These are phyloP conservation scores for Oreochromis niloticus DNA, from an alignment of 2,113 vertebrate genomes.

Conservation along the genomic window DNA sequence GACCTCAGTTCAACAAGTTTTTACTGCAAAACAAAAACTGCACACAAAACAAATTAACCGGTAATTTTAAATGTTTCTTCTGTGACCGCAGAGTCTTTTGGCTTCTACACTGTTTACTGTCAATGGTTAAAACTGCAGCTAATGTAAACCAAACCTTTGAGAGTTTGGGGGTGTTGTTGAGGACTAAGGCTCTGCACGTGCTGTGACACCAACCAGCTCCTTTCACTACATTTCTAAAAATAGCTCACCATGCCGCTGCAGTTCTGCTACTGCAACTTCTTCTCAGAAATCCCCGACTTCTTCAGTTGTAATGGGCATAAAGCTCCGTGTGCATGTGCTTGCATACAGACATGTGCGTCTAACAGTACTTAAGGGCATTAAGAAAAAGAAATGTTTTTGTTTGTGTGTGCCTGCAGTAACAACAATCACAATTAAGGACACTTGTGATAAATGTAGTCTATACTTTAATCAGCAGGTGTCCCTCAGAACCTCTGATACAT, in stretches of 20 bases:
- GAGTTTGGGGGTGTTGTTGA: neutral
- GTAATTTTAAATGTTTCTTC: neutral
- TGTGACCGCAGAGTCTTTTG: neutral
- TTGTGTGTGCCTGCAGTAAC: neutral
- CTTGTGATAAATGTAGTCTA: slow-evolving; percentile 1
- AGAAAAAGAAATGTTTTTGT: neutral
- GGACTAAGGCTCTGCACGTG: neutral
- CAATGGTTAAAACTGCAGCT: neutral
- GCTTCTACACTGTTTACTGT: neutral
- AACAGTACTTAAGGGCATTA: neutral
- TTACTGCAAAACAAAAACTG: neutral
- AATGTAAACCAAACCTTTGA: neutral
- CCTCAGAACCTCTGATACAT: slow-evolving; percentile 24
- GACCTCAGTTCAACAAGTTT: neutral
- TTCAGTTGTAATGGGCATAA: neutral
- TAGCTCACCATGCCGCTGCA: slow-evolving; percentile 17
- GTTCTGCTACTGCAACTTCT: neutral
- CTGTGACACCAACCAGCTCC: slow-evolving; percentile 18
- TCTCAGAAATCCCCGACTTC: neutral
- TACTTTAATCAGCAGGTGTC: slow-evolving; percentile 48
- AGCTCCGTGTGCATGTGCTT: neutral
- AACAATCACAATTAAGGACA: neutral
- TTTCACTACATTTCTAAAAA: slow-evolving; percentile 38
- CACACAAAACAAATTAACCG: neutral
- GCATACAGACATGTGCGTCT: neutral